Conservation (phyloP, 1,140 invertebrate genomes). For the Babylonia areolata region DNA sequence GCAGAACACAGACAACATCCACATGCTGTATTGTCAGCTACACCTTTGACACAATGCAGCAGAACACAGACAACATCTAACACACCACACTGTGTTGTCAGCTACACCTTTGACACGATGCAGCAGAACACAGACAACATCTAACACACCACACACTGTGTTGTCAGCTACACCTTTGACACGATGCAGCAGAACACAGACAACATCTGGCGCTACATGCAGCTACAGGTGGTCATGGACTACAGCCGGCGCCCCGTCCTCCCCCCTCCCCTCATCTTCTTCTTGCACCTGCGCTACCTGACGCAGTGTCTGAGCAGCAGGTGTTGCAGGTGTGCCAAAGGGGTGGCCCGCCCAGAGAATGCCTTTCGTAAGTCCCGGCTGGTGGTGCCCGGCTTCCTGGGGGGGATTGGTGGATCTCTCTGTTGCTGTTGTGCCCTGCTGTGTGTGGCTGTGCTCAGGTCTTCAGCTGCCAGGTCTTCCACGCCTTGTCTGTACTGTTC, state of each 20-base stretch:
- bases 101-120: conserved; percentile 68
- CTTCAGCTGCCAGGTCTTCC: no score
- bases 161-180: conserved; percentile 69
- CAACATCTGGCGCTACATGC: conserved; percentile 62
- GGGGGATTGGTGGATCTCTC: not conserved
- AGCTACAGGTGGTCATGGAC: conserved; percentile 68
- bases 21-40: conserved; percentile 53
- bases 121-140: conserved; percentile 66
- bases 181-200: conserved; percentile 67
- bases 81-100: conserved; percentile 24
- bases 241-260: conserved; percentile 72
- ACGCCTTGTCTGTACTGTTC: no score
- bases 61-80: no score
- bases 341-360: not conserved
- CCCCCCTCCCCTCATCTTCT: conserved; percentile 71
- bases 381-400: not conserved
- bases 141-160: conserved; percentile 35
- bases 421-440: conserved; percentile 3
- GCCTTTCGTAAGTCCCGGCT: conserved; percentile 23
- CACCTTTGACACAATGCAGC: conserved; percentile 35
- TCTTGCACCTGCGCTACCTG: conserved; percentile 48
- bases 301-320: not conserved
- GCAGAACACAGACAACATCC: conserved; percentile 64
- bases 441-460: not conserved
- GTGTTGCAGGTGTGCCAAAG: not conserved